Evolutionary conservation across 2,797 vertebrate species (phyloP).

Genomic region (Apodemus agrarius): DNA sequence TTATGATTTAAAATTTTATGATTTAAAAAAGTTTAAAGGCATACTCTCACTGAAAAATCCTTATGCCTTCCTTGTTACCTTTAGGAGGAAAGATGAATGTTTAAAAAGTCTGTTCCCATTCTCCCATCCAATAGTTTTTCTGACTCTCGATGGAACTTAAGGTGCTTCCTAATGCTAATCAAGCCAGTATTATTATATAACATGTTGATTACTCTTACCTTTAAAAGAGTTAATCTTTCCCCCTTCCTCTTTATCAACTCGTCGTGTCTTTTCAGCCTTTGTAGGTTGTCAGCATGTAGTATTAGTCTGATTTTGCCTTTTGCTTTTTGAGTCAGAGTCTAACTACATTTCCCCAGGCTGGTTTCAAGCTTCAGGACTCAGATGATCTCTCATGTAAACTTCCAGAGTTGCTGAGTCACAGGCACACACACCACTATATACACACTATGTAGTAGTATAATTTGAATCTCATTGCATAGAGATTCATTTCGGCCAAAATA

Average conservation of each 20-base stretch:
- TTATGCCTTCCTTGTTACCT: neutral
- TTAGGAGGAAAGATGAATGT: neutral
- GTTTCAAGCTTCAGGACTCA: neutral
- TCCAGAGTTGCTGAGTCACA: too few relatives aligned
- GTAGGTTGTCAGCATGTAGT: neutral
- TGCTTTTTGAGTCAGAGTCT: neutral
- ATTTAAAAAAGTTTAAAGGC: constrained; percentile 70
- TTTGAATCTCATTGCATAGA: neutral
- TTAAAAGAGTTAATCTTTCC: neutral
- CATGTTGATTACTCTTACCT: neutral
- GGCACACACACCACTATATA: neutral
- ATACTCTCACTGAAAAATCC: neutral
- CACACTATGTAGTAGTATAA: neutral
- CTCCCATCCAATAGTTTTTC: neutral
- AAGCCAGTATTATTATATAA: neutral
- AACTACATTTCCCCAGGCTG: neutral
- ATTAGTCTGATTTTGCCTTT: neutral
- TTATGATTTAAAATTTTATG: constrained; percentile 86
- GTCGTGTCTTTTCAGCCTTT: neutral
- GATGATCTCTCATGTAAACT: neutral
- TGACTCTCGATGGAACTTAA: neutral
- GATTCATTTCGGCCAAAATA: neutral
- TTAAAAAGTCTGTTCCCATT: neutral
- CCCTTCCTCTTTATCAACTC: neutral
- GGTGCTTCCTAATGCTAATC: neutral